Evolutionary conservation across 2,888 invertebrate species (phyloP).

Genomic region (Criorhina ranunculi): DNA sequence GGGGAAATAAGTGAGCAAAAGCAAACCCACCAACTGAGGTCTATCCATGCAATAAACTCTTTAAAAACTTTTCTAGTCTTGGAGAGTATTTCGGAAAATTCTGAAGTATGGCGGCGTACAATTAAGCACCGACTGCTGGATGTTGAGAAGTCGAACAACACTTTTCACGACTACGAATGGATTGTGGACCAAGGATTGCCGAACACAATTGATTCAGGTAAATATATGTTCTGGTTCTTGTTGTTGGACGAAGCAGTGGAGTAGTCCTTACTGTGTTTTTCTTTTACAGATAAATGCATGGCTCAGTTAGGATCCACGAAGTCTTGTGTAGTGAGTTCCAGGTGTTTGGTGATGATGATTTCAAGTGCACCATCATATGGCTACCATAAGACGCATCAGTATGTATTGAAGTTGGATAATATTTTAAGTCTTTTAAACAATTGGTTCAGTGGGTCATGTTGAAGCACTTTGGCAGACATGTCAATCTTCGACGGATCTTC

Average conservation of each 20-base stretch:
- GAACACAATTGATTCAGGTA: constrained; percentile 52
- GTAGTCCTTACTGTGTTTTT: not conserved
- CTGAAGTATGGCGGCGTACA: constrained; percentile 51
- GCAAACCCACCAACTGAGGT: constrained; percentile 13
- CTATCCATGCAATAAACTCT: constrained; percentile 22
- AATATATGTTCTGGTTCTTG: not conserved
- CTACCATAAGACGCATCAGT: constrained; percentile 83
- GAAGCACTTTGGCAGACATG: no score
- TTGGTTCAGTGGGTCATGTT: no score
- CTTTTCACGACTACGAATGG: constrained; percentile 58
- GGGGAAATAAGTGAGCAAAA: constrained; percentile 64
- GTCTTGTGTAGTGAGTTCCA: constrained; percentile 78
- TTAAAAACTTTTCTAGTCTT: constrained; percentile 52
- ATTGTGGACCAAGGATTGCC: constrained; percentile 60
- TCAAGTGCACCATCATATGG: constrained; percentile 80
- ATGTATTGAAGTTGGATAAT: constrained; percentile 60
- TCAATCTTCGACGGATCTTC: no score
- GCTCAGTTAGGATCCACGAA: constrained; percentile 57
- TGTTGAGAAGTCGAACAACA: constrained; percentile 8
- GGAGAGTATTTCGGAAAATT: constrained; percentile 54
- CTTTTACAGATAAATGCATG: constrained; percentile 58
- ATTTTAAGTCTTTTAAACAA: no score
- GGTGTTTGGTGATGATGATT: constrained; percentile 80
- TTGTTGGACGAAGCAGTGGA: no score
- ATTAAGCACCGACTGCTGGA: constrained; percentile 58